Conservation (phyloP, 2,888 invertebrate genomes). For the Eremobia ochroleuca region DNA sequence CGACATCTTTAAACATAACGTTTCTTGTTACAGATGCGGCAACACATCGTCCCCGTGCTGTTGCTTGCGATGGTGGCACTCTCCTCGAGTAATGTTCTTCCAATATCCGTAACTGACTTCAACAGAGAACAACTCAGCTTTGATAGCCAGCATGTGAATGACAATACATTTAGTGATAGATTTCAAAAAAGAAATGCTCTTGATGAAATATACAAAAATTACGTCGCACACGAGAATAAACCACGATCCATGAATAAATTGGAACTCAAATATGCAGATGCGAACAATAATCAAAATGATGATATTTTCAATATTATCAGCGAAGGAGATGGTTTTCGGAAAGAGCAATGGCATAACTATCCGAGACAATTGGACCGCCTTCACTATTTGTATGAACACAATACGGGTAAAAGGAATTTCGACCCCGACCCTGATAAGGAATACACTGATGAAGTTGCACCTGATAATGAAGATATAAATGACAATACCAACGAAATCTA, state of each 20-base stretch:
- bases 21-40: constrained; percentile 86
- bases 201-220: constrained; percentile 79
- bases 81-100: constrained; percentile 85
- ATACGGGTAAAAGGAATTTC: constrained; percentile 72
- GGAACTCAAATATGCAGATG: constrained; percentile 65
- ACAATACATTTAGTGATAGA: constrained; percentile 84
- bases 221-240: constrained; percentile 61
- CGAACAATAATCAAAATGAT: constrained; percentile 72
- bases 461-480: constrained; percentile 61
- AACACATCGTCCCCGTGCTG: constrained; percentile 79
- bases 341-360: constrained; percentile 87
- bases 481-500: constrained; percentile 76
- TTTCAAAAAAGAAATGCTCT: constrained; percentile 75
- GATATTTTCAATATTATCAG: constrained; percentile 72
- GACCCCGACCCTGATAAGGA: constrained; percentile 74
- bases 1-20: neutral
- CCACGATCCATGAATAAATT: constrained; percentile 60
- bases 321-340: constrained; percentile 81
- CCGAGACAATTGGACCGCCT: constrained; percentile 86
- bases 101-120: constrained; percentile 77
- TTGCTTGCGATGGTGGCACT: constrained; percentile 83
- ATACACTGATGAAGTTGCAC: constrained; percentile 65
- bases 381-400: constrained; percentile 73
- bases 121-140: constrained; percentile 73
- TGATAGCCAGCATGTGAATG: constrained; percentile 77